Evolutionary conservation across 2,113 vertebrate genomes (phyloP).

Genomic region (Strix aluco): DNA sequence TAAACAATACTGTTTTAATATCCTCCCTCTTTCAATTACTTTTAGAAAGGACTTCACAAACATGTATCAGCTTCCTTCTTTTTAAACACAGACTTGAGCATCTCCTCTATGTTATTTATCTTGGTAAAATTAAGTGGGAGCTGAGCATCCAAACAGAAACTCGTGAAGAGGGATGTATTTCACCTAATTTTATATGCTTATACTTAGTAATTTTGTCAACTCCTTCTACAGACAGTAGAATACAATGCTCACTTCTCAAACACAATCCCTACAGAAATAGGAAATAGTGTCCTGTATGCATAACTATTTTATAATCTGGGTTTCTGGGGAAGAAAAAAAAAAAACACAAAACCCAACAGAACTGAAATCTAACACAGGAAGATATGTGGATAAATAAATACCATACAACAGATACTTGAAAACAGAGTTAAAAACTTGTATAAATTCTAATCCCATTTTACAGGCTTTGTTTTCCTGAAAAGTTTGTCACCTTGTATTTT

Average conservation of each 20-base stretch:
- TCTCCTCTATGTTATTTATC: not conserved
- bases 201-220: not conserved
- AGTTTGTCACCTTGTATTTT: not conserved
- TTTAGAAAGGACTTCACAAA: not conserved
- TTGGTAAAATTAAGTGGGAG: not conserved
- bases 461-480: not conserved
- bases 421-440: not conserved
- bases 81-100: not conserved
- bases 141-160: not conserved
- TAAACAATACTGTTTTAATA: not conserved
- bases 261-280: not conserved
- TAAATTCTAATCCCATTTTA: not conserved
- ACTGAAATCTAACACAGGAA: not conserved
- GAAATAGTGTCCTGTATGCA: not conserved
- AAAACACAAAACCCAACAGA: not conserved
- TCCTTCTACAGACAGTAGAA: not conserved
- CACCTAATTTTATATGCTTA: not conserved
- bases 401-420: not conserved
- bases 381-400: not conserved
- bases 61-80: not conserved
- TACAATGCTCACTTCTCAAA: not conserved
- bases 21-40: not conserved
- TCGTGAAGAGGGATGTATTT: not conserved
- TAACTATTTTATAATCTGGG: not conserved
- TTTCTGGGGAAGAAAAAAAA: not conserved